These are phyloP conservation scores for Ovibos moschatus DNA, from an alignment of 2,113 vertebrate species.

Conservation along the genomic window DNA sequence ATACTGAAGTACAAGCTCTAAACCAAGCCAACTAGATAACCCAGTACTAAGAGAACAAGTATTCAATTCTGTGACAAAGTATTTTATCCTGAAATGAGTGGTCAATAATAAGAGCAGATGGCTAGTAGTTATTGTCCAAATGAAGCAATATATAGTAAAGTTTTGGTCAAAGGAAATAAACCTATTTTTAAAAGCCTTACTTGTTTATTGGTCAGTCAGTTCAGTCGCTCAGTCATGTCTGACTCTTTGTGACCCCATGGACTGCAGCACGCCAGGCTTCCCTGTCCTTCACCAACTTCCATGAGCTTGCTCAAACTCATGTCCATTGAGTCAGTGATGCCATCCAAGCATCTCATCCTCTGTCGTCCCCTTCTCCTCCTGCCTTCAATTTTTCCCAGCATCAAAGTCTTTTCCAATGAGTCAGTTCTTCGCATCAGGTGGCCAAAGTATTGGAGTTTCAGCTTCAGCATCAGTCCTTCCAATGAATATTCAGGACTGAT, in stretches of 20 bases:
- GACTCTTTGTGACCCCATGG: background rate
- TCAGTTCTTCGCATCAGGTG: background rate
- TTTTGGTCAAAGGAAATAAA: slow-evolving; percentile 32
- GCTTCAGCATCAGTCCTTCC: background rate
- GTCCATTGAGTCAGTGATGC: background rate
- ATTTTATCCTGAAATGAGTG: background rate
- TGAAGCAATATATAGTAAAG: background rate
- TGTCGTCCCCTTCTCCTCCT: background rate
- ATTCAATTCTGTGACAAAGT: background rate
- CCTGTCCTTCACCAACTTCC: background rate
- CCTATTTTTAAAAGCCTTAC: background rate
- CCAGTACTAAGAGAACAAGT: background rate
- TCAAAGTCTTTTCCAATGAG: background rate
- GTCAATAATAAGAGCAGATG: background rate
- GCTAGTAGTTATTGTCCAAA: slow-evolving; percentile 16
- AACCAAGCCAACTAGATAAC: background rate
- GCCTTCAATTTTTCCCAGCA: background rate
- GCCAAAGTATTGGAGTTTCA: background rate
- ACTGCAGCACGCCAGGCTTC: background rate
- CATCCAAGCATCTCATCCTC: background rate
- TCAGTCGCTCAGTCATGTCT: background rate
- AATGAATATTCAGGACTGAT: background rate
- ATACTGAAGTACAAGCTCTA: background rate
- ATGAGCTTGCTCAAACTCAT: background rate
- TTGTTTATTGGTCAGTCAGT: background rate